Evolutionary conservation across 2,888 invertebrate genomes (phyloP).

Genomic region (Venusia cambrica): DNA sequence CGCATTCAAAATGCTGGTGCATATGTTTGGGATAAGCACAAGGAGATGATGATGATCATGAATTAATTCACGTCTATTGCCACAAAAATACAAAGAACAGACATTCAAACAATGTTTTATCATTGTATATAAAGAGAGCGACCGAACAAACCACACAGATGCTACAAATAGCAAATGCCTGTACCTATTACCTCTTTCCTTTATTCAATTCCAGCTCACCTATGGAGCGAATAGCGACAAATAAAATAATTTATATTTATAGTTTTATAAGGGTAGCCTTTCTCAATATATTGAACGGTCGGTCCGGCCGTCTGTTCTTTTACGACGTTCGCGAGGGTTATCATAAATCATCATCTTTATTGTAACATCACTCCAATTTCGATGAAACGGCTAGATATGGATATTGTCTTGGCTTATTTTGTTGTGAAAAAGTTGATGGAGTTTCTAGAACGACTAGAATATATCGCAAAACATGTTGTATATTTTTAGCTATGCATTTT

Average conservation of each 20-base stretch:
- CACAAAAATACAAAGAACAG: too few species aligned
- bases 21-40: too few species aligned
- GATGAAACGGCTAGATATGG: constrained; percentile 23
- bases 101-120: too few species aligned
- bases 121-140: too few species aligned
- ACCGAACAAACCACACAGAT: too few species aligned
- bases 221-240: constrained; percentile 16
- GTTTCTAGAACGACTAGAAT: constrained; percentile 1
- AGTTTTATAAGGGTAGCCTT: constrained; percentile 30
- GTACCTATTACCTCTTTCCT: constrained; percentile 2
- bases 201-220: constrained; percentile 14
- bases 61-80: too few species aligned
- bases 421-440: constrained; percentile 10
- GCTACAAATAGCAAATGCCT: too few species aligned
- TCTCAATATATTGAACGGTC: constrained; percentile 29
- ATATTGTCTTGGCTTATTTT: constrained; percentile 15
- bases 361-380: constrained; percentile 28
- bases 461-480: constrained; percentile 1
- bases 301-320: constrained; percentile 31
- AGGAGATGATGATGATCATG: too few species aligned
- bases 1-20: too few species aligned
- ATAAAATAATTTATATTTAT: constrained; percentile 25
- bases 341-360: constrained; percentile 47
- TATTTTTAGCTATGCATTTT: constrained; percentile 1
- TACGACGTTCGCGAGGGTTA: constrained; percentile 38